Conservation (phyloP, 2,113 vertebrate genomes). For the Hypocryptadius cinnamomeus region DNA sequence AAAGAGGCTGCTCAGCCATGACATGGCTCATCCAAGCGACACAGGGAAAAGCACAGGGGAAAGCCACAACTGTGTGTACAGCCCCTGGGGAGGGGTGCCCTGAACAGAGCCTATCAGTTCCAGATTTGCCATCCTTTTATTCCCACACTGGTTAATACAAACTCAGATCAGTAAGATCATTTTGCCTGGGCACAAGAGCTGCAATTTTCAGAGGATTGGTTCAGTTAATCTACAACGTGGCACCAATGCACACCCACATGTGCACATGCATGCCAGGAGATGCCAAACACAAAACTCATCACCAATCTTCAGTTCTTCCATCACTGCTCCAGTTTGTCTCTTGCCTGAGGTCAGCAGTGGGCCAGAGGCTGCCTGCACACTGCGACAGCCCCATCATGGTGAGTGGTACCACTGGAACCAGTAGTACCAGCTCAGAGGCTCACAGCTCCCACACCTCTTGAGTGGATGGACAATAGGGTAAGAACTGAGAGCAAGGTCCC, state of each 20-base stretch:
- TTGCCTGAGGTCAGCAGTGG: neutral
- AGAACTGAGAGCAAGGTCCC: neutral
- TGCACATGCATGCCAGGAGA: neutral
- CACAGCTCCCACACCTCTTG: neutral
- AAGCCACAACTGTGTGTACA: neutral
- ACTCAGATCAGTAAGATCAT: neutral
- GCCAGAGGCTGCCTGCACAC: neutral
- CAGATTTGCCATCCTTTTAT: neutral
- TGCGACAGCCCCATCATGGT: fast-evolving
- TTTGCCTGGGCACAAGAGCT: neutral
- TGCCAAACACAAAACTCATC: neutral
- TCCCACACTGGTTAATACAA: neutral
- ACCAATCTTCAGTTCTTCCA: neutral
- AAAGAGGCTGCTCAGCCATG: neutral
- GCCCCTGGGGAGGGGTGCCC: neutral
- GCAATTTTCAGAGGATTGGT: neutral
- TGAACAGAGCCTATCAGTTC: neutral
- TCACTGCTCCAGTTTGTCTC: neutral
- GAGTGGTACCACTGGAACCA: neutral
- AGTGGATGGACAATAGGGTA: fast-evolving
- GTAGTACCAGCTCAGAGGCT: neutral
- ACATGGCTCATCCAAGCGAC: neutral
- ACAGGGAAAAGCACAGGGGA: fast-evolving
- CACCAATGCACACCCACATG: fast-evolving
- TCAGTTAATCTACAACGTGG: neutral